Base-by-base conservation (phyloP, 2,888 invertebrate species). In the Tupiocoris notatus region DNA sequence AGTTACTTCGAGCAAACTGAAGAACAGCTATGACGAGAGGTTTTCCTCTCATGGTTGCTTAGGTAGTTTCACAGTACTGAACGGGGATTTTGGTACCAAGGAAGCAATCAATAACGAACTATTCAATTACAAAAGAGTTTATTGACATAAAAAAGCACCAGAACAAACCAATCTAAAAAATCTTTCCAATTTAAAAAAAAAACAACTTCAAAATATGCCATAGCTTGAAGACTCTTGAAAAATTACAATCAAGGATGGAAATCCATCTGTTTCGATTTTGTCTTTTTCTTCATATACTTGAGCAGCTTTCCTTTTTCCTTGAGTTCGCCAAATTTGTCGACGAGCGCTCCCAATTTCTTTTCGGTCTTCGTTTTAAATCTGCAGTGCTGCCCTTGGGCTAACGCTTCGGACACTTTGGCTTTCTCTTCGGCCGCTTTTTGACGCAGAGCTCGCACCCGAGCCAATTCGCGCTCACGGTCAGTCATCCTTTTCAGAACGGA, bases 251-350 rank as follows among this genome's bases (percentile, higher is more conserved):
- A 54, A 54, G 7, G 54, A 12, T n/a, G 16, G 63, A 63, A 63
- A 20, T 63, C 63, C 16, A 7, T 17, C 7, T 2, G 20, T 20
- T 63, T 21, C 21, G 63, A 21, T 63, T 63, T 63, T 21, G 16
- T 88, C 76, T 92, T 87, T 79, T 92, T 90, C 81, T 91, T 90
- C 79, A 96, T 88, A 82, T 95, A 94, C 80, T 94, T 90, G 79
- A 91, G 90, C 1, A 96, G 84, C 81, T 90, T 90, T 9, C 94
- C 93, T 0, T 88, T 86, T 68, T 90, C 88, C 84, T 95, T 94
- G 64, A 96, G 83, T 66, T 91, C 90, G 79, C 93, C 92, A 82
- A 91, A 96, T 83, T 94, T 91, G 54, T 90, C 88, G 0, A 95
- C 91, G 62, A 95, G 84, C 25, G 90, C 88, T 79, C 91, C 87